Base-by-base conservation (phyloP, 2,888 invertebrate genomes). In the Caenorhabditis sp. region DNA sequence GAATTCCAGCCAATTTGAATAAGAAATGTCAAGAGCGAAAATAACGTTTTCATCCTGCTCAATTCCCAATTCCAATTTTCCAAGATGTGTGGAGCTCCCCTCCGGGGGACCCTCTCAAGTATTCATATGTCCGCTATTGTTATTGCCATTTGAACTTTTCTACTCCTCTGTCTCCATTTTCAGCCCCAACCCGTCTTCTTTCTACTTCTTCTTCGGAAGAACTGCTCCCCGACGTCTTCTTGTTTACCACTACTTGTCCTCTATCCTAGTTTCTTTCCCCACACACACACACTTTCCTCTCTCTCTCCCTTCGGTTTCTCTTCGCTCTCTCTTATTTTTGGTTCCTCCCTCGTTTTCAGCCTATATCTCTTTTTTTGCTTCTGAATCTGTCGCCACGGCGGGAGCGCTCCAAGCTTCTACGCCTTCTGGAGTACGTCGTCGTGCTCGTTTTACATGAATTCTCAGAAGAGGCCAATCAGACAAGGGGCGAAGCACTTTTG, bases 51-150 rank as follows among this genome's bases (percentile, higher is more conserved):
- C 10, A 7, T 49, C 19, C 28, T n/a, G 8, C 28, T 8, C n/a
- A 47, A 28, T 47, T n/a, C n/a, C 44, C 12, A 47, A 35, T 47
- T 49, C 28, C 64, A 64, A 64, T 47, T 47, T 64, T 47, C 28
- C 26, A 35, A 35, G 8, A 68, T 22, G 19, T 44, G 24, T 63
- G 31, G 28, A 47, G 31, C 28, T n/a, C n/a, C 47, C 12, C 28
- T 49, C 19, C 63, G 24, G 59, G 24, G 61, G 16, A 61, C 61
- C 61, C 61, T 28, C 63, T 74, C 54, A 74, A 63, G 28, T 74
- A 74, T 74, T 74, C 66, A 76, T 68, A 68, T 68, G 66, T 66
- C 66, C 58, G 41, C 59, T 47, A 76, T 76, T 76, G 75, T 76
- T 76, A 68, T 76, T 68, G 75, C 68, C 58, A 26, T 47, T 76